Evolutionary conservation across 2,797 vertebrate genomes (phyloP).

Genomic region (Oceanodroma leucorhoa): DNA sequence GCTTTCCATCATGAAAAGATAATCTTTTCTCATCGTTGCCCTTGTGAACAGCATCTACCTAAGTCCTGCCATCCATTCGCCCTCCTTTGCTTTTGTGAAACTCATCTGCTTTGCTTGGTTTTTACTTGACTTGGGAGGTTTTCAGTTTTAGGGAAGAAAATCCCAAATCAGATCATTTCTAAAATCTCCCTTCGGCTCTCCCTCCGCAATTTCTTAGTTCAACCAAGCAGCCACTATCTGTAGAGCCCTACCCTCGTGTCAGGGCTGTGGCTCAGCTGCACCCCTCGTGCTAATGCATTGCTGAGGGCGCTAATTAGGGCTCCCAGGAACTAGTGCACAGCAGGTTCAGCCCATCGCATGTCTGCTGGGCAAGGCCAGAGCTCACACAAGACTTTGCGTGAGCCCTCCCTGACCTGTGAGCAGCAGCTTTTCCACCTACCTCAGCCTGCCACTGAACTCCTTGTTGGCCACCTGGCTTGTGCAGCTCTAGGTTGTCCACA

Average conservation of each 20-base stretch:
- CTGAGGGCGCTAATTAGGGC: neutral
- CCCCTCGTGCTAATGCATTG: neutral
- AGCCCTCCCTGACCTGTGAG: neutral
- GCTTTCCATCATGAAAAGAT: neutral
- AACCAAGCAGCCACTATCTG: neutral
- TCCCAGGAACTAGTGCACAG: neutral
- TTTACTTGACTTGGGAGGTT: neutral
- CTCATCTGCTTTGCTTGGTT: neutral
- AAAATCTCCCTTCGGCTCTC: neutral
- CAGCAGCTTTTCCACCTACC: neutral
- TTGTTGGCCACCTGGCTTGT: neutral
- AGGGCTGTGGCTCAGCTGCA: constrained; percentile 21
- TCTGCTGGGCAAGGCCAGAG: neutral
- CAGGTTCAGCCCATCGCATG: neutral
- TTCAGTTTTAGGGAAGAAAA: neutral
- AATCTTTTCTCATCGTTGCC: rapidly evolving
- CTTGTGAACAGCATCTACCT: neutral
- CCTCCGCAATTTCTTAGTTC: neutral
- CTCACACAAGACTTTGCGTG: rapidly evolving
- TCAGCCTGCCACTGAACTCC: neutral
- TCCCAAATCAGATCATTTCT: rapidly evolving
- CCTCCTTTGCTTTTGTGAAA: neutral
- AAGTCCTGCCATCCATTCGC: neutral
- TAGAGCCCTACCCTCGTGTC: neutral
- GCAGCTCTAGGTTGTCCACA: neutral